Base-by-base conservation (phyloP, 2,113 vertebrate genomes). In the Lutjanus erythropterus region DNA sequence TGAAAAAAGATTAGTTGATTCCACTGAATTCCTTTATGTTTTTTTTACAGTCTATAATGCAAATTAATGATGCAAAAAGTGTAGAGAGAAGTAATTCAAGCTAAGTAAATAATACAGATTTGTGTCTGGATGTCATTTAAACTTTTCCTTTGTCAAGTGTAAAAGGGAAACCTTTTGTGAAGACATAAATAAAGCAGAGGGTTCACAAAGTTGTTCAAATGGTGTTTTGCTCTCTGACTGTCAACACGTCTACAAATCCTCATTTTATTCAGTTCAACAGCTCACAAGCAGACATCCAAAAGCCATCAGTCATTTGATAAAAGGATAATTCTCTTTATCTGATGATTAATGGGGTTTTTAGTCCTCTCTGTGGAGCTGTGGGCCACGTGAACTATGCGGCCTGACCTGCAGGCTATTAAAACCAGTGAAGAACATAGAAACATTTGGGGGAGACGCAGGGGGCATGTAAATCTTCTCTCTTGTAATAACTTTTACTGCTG, bases 291-390 rank as follows among this genome's bases (percentile, higher is more conserved):
- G 44, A 52, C 47, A 60, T 47, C 62, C 27, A 64, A 49, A 80
- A 47, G 65, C 49, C 58, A 66, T 70, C 59, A 31, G 31, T 82
- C 88, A 69, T 67, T 42, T 77, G 61, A 68, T 80, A 59, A 80
- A 65, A 72, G 29, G 31, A 15, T 15, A 52, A 68, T 71, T 52
- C 59, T 56, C 27, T 81, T 88, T 86, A 83, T 65, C 1, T 23
- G 64, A 71, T 61, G 75, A 85, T 86, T 78, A 71, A 81, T 86
- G 78, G 66, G 27, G 59, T 80, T 86, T n/a, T 76, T 69, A 80
- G n/a, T 70, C 31, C 21, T 71, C 61, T 67, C 69, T 61, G 70
- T 65, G 59, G 77, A 80, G 64, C 33, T 9, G 39, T 19, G 15
- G 47, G 53, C 78, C 8, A 71, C 37, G 73, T 86, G 55, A 85